These are phyloP conservation scores for Leucopsar rothschildi DNA, from an alignment of 2,113 vertebrate species.

Conservation along the genomic window DNA sequence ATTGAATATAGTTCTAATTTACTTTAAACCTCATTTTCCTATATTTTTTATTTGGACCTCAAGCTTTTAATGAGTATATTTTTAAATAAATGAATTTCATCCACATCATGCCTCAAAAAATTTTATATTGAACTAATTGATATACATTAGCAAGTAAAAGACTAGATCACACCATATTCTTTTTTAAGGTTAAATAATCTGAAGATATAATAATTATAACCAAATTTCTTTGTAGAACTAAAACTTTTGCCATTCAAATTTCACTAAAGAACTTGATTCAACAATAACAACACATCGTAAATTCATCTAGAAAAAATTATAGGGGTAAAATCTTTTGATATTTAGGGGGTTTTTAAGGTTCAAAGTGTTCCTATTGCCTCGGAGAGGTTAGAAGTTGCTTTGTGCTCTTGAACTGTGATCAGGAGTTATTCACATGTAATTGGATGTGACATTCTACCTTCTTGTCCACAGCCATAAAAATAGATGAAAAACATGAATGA, in stretches of 20 bases:
- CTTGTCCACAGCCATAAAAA: neutral
- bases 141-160: neutral
- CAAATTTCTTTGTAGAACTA: neutral
- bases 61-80: neutral
- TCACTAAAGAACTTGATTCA: neutral
- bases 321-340: neutral
- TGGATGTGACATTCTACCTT: neutral
- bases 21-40: neutral
- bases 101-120: neutral
- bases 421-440: neutral
- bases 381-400: neutral
- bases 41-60: neutral
- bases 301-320: neutral
- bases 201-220: neutral
- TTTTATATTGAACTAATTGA: neutral
- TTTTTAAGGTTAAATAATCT: neutral
- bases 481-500: neutral
- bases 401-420: neutral
- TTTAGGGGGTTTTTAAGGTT: fast-evolving
- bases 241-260: neutral
- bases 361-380: neutral
- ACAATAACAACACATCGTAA: neutral
- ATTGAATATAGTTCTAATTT: neutral
- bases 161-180: neutral
- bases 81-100: neutral